Percentiles rank a stretch among this genome's conserved stretches.
These are phyloP conservation scores for Lutjanus argentimaculatus DNA, from an alignment of 2,797 vertebrate genomes.

Conservation along the genomic window DNA sequence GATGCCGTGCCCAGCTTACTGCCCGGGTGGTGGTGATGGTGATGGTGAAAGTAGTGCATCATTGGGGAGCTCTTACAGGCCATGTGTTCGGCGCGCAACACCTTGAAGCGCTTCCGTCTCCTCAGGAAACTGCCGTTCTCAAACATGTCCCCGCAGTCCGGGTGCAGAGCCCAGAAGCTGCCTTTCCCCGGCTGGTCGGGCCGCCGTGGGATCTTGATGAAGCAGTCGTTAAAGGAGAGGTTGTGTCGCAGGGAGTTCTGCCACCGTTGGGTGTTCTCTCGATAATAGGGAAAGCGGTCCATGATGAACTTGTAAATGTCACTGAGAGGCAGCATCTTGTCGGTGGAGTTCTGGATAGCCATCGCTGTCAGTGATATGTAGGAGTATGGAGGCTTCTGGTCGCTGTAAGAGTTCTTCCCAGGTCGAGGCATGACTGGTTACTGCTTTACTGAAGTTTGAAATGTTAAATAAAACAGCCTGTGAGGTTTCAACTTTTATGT, in stretches of 20 bases:
- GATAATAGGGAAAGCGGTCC: constrained; percentile 95
- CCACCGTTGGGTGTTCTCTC: constrained; percentile 97
- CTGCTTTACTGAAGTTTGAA: constrained; percentile 41
- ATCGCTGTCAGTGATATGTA: constrained; percentile 96
- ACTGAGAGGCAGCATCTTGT: constrained; percentile 96
- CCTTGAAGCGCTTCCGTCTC: constrained; percentile 95
- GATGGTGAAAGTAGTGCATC: constrained; percentile 93
- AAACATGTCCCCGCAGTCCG: constrained; percentile 97
- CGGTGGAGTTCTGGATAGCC: constrained; percentile 94
- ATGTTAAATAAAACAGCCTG: constrained; percentile 23
- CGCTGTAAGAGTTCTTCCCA: constrained; percentile 97
- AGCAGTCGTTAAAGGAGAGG: constrained; percentile 96
- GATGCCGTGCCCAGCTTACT: constrained; percentile 79
- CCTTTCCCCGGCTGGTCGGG: constrained; percentile 95
- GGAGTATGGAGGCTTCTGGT: constrained; percentile 96
- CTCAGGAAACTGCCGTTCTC: constrained; percentile 96
- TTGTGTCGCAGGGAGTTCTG: constrained; percentile 96
- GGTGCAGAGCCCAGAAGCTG: constrained; percentile 96
- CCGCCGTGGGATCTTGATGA: constrained; percentile 95
- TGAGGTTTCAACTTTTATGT: background rate
- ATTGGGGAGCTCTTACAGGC: constrained; percentile 90
- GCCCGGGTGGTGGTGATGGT: constrained; percentile 80
- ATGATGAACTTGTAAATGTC: constrained; percentile 98
- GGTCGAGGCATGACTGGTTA: constrained; percentile 92
- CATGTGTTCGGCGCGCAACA: constrained; percentile 87